Conservation (phyloP, 1,140 invertebrate genomes). For the Drosophila lini region DNA sequence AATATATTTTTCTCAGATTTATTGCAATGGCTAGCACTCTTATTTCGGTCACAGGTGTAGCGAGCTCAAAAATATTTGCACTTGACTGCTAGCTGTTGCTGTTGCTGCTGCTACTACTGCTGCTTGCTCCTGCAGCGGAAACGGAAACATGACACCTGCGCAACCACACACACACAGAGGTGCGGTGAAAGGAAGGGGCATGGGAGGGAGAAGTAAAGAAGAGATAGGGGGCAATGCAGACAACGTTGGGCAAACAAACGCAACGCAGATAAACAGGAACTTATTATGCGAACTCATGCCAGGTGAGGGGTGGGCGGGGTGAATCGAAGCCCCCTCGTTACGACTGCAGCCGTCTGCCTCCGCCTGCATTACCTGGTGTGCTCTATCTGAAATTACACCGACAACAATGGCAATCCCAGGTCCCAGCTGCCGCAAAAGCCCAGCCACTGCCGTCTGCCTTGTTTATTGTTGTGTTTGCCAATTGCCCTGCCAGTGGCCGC, state of each 20-base stretch:
- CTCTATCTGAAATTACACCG: slow-evolving; percentile 69
- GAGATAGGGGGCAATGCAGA: slow-evolving; percentile 14
- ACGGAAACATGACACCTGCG: slow-evolving; percentile 78
- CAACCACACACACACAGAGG: slow-evolving; percentile 46
- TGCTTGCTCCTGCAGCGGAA: slow-evolving; percentile 58
- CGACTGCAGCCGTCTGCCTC: slow-evolving; percentile 22
- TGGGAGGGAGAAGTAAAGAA: too few species aligned
- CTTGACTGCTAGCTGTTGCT: slow-evolving; percentile 50
- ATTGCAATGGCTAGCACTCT: neutral
- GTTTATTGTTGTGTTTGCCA: slow-evolving; percentile 73
- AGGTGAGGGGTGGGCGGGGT: slow-evolving; percentile 16
- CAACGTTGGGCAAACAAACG: slow-evolving; percentile 59
- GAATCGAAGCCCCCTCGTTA: slow-evolving; percentile 10
- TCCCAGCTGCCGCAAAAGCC: slow-evolving; percentile 29
- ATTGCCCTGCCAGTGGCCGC: slow-evolving; percentile 41
- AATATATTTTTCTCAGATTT: neutral
- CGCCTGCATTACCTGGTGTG: slow-evolving; percentile 30
- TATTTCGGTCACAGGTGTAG: slow-evolving; percentile 7
- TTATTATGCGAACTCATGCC: slow-evolving; percentile 78
- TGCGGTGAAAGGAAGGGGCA: neutral
- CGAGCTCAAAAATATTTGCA: slow-evolving; percentile 70
- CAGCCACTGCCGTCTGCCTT: slow-evolving; percentile 22
- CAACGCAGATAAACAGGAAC: slow-evolving; percentile 77
- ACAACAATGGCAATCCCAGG: slow-evolving; percentile 45
- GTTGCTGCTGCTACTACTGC: slow-evolving; percentile 24